phyloP scores from a whole-genome alignment of 2,888 invertebrate species.

The Andrena bucephala region DNA sequence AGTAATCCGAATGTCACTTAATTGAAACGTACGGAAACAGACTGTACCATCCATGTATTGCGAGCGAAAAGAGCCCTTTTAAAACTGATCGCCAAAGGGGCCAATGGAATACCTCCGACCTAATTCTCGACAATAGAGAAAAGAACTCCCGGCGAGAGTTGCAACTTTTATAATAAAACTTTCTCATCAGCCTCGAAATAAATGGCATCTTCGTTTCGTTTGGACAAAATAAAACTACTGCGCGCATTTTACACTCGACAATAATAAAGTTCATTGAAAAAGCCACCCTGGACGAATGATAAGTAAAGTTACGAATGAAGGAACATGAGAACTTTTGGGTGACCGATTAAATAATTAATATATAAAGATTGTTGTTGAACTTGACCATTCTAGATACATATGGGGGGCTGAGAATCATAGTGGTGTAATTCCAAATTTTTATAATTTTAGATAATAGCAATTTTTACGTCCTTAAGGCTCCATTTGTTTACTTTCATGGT shows the following conservation, averaged over 20 bases:
- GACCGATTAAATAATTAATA: neutral
- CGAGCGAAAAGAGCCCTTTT: constrained; percentile 22
- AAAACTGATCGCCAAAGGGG: constrained; percentile 30
- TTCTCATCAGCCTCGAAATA: constrained; percentile 43
- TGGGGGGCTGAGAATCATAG: too few relatives aligned
- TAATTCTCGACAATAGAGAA: constrained; percentile 56
- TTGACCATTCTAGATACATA: too few relatives aligned
- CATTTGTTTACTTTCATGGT: too few relatives aligned
- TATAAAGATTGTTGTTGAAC: neutral
- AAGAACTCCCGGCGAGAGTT: constrained; percentile 42
- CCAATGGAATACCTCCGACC: constrained; percentile 32
- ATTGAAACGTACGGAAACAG: constrained; percentile 21
- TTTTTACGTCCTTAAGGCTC: too few relatives aligned
- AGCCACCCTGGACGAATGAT: neutral
- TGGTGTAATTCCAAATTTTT: too few relatives aligned
- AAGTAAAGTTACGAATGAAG: neutral
- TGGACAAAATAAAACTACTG: constrained; percentile 3
- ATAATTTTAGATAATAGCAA: too few relatives aligned
- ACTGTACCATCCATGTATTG: constrained; percentile 10
- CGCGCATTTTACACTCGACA: neutral
- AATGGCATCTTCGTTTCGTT: constrained; percentile 23
- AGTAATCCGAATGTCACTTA: constrained; percentile 17
- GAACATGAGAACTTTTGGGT: neutral
- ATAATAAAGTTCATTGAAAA: constrained; percentile 17
- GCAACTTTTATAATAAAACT: constrained; percentile 73